Conservation (phyloP, 2,888 invertebrate genomes). For the Galeopsomyia nigrocyanea region DNA sequence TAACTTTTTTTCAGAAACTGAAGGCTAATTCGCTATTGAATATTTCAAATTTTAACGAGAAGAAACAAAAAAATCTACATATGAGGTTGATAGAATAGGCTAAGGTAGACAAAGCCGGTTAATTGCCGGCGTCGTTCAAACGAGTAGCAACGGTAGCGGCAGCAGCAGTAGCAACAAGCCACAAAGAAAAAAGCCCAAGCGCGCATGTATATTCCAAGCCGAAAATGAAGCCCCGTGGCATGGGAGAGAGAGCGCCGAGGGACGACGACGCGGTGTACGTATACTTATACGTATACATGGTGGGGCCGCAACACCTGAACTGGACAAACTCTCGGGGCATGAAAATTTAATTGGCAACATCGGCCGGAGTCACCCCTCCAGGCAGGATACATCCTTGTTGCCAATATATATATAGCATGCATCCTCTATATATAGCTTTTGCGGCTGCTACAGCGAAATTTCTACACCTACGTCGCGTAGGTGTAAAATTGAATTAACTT, state of each 20-base stretch:
- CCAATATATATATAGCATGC: slow-evolving; percentile 1
- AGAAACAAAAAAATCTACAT: too few species aligned
- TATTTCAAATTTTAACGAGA: too few species aligned
- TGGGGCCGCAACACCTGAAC: too few species aligned
- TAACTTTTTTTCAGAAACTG: too few species aligned
- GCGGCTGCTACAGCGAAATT: slow-evolving; percentile 20
- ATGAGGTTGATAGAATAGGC: too few species aligned
- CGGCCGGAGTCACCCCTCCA: slow-evolving; percentile 11
- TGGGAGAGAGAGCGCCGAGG: background rate
- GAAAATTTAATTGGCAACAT: slow-evolving; percentile 47
- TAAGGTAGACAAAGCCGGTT: too few species aligned
- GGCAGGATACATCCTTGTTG: background rate
- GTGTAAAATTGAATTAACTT: slow-evolving; percentile 37
- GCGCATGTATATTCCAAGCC: slow-evolving; percentile 1
- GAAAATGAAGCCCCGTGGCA: background rate
- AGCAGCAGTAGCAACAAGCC: too few species aligned
- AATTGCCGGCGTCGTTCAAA: too few species aligned
- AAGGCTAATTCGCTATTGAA: too few species aligned
- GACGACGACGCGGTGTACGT: too few species aligned
- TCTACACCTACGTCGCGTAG: background rate
- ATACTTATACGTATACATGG: too few species aligned
- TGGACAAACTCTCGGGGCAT: slow-evolving; percentile 34
- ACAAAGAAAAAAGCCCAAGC: background rate
- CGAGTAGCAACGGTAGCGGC: too few species aligned
- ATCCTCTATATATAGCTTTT: slow-evolving; percentile 18